phyloP scores from a whole-genome alignment of 2,113 vertebrate genomes.

The Ciconia maguari region DNA sequence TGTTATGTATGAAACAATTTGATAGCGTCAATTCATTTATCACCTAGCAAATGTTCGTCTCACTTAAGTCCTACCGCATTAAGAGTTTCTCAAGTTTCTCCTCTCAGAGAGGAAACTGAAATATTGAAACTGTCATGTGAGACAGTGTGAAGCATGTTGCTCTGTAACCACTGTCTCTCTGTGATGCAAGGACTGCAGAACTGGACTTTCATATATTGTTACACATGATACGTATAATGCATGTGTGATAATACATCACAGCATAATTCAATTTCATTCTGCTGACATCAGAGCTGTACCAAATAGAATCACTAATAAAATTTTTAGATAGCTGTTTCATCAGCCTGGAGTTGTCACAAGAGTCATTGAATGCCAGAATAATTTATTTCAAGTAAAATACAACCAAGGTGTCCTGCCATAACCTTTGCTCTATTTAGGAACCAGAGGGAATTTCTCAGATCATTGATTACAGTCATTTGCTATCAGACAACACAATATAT shows the following conservation, averaged over 20 bases:
- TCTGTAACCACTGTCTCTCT: not conserved
- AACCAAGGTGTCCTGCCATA: not conserved
- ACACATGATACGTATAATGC: accelerated
- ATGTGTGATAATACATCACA: not conserved
- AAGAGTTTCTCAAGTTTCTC: not conserved
- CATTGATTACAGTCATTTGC: not conserved
- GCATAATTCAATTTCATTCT: not conserved
- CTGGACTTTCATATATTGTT: not conserved
- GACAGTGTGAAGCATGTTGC: not conserved
- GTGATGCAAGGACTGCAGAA: not conserved
- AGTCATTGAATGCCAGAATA: not conserved
- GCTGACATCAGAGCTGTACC: not conserved
- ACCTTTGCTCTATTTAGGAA: not conserved
- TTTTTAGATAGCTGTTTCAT: not conserved
- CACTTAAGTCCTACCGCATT: not conserved
- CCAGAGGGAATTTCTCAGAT: not conserved
- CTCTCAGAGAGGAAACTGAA: not conserved
- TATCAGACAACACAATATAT: not conserved
- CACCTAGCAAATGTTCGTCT: not conserved
- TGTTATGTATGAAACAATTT: not conserved
- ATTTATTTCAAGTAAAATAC: not conserved
- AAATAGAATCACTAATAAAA: not conserved
- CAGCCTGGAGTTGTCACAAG: not conserved
- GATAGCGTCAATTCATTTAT: not conserved
- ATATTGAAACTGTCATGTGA: not conserved